Evolutionary conservation across 1,140 invertebrate species (phyloP).

Genomic region (Drosophila ironensis): DNA sequence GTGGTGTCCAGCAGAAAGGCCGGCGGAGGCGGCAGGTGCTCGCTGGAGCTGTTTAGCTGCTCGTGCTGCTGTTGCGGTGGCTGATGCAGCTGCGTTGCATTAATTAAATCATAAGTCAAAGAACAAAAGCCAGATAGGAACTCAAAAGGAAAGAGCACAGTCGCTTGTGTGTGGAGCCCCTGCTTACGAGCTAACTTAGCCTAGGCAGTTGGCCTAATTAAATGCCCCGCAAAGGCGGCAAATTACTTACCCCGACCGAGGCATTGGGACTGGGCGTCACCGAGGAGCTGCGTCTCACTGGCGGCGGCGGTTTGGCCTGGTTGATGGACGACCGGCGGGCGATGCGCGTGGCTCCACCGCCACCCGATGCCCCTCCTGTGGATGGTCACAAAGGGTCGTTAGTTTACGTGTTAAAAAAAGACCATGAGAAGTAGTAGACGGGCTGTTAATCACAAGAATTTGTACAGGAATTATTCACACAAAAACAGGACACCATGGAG

Average conservation of each 20-base stretch:
- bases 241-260: slow-evolving; percentile 73
- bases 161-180: slow-evolving; percentile 4
- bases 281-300: slow-evolving; percentile 92
- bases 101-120: slow-evolving; percentile 66
- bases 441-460: slow-evolving; percentile 51
- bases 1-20: slow-evolving; percentile 89
- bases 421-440: too few relatives aligned
- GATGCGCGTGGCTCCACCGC: slow-evolving; percentile 69
- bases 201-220: too few relatives aligned
- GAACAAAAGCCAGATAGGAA: slow-evolving; percentile 45
- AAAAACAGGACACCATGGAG: slow-evolving; percentile 60
- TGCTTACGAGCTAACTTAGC: slow-evolving; percentile 38
- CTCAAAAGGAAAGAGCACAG: slow-evolving; percentile 17
- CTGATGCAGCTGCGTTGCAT: slow-evolving; percentile 31
- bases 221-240: too few relatives aligned
- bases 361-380: slow-evolving; percentile 49
- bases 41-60: slow-evolving; percentile 80
- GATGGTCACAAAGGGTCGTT: slow-evolving; percentile 17
- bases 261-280: slow-evolving; percentile 84
- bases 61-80: slow-evolving; percentile 22
- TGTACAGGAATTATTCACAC: slow-evolving; percentile 46
- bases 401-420: too few relatives aligned
- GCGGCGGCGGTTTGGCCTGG: slow-evolving; percentile 89
- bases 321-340: slow-evolving; percentile 84
- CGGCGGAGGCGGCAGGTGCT: slow-evolving; percentile 91